Base-by-base conservation (phyloP, 2,797 vertebrate genomes). In the Morelia viridis region DNA sequence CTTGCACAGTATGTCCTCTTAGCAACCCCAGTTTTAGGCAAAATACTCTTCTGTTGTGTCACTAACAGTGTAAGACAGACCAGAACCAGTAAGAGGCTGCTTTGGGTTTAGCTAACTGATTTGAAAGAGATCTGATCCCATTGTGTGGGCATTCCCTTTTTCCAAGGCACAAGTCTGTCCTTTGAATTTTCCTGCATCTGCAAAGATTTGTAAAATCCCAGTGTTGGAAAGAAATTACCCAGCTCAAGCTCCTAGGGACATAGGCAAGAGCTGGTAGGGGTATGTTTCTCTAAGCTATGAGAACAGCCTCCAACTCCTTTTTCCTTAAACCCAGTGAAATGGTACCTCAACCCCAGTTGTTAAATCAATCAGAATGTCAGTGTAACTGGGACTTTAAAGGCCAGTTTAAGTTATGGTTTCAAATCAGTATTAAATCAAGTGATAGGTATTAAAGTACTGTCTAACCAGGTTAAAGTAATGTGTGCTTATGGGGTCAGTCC, bases 81-180 rank as follows among this genome's bases (percentile, higher is more conserved):
- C 91, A 89, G 41, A 93, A 89, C 95, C 94, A 92, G 91, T 50
- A 86, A 91, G 91, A 87, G 90, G 56, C 93, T 92, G 93, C 57
- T 93, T 94, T 90, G 64, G 94, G 93, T 76, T 94, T 87, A 92
- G 64, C 94, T 91, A 92, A 95, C 90, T 91, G 31, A 94, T 95
- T 94, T 92, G 92, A 92, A 58, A 10, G 92, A 92, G 94, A 88
- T 71, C 89, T 84, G 90, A 91, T 92, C 85, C 0, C 89, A 89
- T 19, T 31, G 31, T 26, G 11, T 68, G 15, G 12, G 31, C 6
- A 31, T 56, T 91, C 3, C 9, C 13, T 8, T 85, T 85, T 68
- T 26, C 10, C 64, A 92, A 84, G 53, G 22, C 4, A 22, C 12
- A 2, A 13, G 24, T n/a, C 41, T 83, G 4, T 31, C 57, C 9